These are phyloP conservation scores for Trypoxylon attenuatum DNA, from an alignment of 2,888 invertebrate genomes.

Conservation along the genomic window DNA sequence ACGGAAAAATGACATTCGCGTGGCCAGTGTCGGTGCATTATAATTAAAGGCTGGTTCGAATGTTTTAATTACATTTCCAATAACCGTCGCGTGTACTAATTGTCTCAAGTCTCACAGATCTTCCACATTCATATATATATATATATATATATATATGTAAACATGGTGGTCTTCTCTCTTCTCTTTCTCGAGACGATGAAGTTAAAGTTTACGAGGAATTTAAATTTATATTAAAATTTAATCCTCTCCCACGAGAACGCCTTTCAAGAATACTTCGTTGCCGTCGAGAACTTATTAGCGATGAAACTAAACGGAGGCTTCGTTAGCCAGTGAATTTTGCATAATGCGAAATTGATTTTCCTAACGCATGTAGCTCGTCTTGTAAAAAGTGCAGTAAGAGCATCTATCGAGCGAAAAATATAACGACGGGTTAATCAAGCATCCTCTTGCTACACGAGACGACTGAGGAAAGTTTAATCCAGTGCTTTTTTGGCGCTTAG, in stretches of 20 bases:
- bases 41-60: too few species aligned
- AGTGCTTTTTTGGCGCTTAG: too few species aligned
- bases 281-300: background rate
- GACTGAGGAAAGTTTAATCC: too few species aligned
- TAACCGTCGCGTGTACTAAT: too few species aligned
- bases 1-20: too few species aligned
- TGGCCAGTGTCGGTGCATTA: too few species aligned
- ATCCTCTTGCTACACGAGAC: too few species aligned
- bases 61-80: too few species aligned
- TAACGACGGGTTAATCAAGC: background rate
- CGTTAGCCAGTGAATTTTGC: background rate
- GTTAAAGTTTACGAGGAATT: background rate
- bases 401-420: background rate
- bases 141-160: too few species aligned
- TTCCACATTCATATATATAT: too few species aligned
- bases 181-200: background rate
- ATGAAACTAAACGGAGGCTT: background rate
- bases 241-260: background rate
- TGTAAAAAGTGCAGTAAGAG: background rate
- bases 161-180: background rate
- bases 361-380: background rate
- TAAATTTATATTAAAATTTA: background rate
- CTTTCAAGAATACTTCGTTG: background rate
- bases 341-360: background rate
- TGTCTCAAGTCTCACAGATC: too few species aligned